phyloP scores from a whole-genome alignment of 2,113 vertebrate genomes.

The Gasterosteus aculeatus region DNA sequence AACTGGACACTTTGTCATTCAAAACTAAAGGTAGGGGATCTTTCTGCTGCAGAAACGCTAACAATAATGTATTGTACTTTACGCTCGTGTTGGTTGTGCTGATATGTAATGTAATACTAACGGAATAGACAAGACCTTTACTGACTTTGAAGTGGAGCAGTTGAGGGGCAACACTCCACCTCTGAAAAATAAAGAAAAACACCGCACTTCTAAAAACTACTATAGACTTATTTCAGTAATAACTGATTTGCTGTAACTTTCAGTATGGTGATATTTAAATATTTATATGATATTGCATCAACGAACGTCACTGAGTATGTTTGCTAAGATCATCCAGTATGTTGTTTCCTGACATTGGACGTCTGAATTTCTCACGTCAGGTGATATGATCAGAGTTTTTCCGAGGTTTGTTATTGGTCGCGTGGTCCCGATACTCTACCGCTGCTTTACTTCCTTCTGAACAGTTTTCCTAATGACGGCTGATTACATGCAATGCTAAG shows the following conservation, averaged over 20 bases:
- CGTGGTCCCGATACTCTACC: slow-evolving; percentile 19
- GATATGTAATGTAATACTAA: not conserved
- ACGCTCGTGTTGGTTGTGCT: not conserved
- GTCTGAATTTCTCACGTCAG: slow-evolving; percentile 35
- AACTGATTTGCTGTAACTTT: not conserved
- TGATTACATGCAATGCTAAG: slow-evolving; percentile 27
- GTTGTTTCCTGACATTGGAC: slow-evolving; percentile 13
- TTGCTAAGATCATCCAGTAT: slow-evolving; percentile 26
- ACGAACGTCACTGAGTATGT: not conserved
- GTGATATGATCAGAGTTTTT: slow-evolving; percentile 59
- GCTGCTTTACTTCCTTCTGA: not conserved
- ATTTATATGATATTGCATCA: not conserved
- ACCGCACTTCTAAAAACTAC: not conserved
- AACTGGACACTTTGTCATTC: slow-evolving; percentile 38
- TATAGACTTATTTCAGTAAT: not conserved
- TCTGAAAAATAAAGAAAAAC: not conserved
- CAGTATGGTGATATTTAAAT: not conserved
- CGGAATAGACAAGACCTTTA: slow-evolving; percentile 8
- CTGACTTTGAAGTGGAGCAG: slow-evolving; percentile 12
- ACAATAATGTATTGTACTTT: not conserved
- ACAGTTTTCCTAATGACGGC: slow-evolving; percentile 16
- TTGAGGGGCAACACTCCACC: not conserved
- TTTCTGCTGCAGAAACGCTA: not conserved
- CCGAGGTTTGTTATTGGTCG: slow-evolving; percentile 51
- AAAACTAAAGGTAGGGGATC: slow-evolving; percentile 70